Evolutionary conservation across 2,888 invertebrate genomes (phyloP), one percentile per base, ranked within the genome.

Genomic region (Leptinotarsa rubiginosa): DNA sequence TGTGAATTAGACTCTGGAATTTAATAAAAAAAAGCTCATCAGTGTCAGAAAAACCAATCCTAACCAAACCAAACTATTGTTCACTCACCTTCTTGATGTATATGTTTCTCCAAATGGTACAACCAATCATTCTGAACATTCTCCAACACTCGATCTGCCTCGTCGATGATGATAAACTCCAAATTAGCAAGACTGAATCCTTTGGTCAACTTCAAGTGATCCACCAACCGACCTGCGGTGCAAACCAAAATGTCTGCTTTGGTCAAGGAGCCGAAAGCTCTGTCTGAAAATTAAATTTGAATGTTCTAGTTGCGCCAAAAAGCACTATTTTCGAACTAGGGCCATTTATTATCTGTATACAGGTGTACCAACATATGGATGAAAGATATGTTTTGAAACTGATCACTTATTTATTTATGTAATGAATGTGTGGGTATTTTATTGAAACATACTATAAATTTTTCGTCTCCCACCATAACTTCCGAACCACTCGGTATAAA

Each of bases 101-200:
- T 91, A 85, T 93, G 93, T 76, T 89, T 90, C 83, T 96, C 95
- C 74, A 97, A 89, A 85, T 95, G 93, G 82, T 93, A 92, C 4
- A 97, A 89, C 97, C 97, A 98, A 86, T 97, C 96, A 86, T 96
- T 95, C 86, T 97, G 95, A 66, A 96, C 92, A 84, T 95, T 95
- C 82, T 97, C 96, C 89, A 97, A 93, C 81, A 98, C 95, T 80
- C 97, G 91, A 88, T 99, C 99, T 7, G 99, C 99, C 90, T 99
- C 99, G 88, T 99, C 99, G 73, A 99, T 95, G 0, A 99, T 92
- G 62, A 97, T 88, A 88, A 94, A 97, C 83, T 92, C 91, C 1
- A 97, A 88, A 81, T 91, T 86, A 80, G 91, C 90, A 52, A 97
- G 87, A 69, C 92, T 91, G 85, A 97, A 94, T 20, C 95, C 96